phyloP scores from a whole-genome alignment of 2,888 invertebrate species.

The Alsophila aescularia region DNA sequence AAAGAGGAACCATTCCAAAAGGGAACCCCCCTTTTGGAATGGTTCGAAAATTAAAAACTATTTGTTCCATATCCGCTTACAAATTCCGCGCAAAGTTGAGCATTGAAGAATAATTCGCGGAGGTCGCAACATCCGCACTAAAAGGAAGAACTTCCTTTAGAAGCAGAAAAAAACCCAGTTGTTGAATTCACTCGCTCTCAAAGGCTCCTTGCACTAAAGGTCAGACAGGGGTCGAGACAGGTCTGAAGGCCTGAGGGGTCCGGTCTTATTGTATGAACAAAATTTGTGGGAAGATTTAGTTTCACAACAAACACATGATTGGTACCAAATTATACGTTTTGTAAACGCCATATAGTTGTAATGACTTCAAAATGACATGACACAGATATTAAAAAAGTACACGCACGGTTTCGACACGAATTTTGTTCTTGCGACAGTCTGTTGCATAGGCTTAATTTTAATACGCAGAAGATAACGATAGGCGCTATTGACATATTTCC shows the following conservation, averaged over 20 bases:
- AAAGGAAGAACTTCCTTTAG: background rate
- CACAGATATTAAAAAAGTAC: slow-evolving; percentile 27
- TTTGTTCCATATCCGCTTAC: background rate
- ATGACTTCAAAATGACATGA: slow-evolving; percentile 18
- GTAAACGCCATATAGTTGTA: slow-evolving; percentile 20
- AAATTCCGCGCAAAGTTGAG: background rate
- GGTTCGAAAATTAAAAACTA: background rate
- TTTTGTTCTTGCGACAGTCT: slow-evolving; percentile 12
- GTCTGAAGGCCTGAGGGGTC: slow-evolving; percentile 6
- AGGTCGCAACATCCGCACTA: slow-evolving; percentile 1
- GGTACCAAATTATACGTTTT: slow-evolving; percentile 24
- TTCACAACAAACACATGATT: slow-evolving; percentile 25
- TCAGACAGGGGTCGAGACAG: slow-evolving; percentile 5
- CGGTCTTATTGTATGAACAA: slow-evolving; percentile 26
- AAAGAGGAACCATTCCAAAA: too few relatives aligned
- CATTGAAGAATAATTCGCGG: slow-evolving; percentile 3
- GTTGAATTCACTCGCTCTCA: slow-evolving; percentile 13
- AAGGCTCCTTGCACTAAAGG: slow-evolving; percentile 22
- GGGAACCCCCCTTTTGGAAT: too few relatives aligned
- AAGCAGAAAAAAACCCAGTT: slow-evolving; percentile 1
- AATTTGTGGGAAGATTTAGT: slow-evolving; percentile 26
- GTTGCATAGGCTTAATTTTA: slow-evolving; percentile 23
- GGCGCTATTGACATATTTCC: slow-evolving; percentile 10
- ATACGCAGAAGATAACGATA: slow-evolving; percentile 20
- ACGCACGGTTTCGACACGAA: slow-evolving; percentile 20